A percentile compares a stretch with the other conserved stretches of the same genome.
These are phyloP conservation scores for Plotosus lineatus DNA, from an alignment of 2,113 vertebrate genomes.

Conservation along the genomic window DNA sequence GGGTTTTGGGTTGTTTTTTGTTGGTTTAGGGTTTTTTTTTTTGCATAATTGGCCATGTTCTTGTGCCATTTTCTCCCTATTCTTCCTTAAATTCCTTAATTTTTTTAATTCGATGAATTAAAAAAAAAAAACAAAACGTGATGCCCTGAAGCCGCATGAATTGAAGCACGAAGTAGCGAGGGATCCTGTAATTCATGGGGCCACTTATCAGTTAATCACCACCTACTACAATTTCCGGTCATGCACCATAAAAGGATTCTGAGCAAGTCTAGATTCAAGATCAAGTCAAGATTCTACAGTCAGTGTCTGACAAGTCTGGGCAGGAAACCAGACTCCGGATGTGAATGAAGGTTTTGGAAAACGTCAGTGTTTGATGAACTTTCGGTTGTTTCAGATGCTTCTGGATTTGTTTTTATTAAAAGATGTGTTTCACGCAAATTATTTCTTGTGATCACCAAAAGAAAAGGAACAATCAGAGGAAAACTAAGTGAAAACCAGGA, in stretches of 20 bases:
- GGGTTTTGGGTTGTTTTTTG: too few species aligned
- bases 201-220: not conserved
- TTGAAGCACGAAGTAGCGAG: too few species aligned
- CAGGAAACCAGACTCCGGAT: slow-evolving; percentile 39
- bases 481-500: not conserved
- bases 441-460: not conserved
- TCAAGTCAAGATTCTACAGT: too few species aligned
- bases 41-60: too few species aligned
- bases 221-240: slow-evolving; percentile 35
- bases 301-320: slow-evolving; percentile 16
- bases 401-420: not conserved
- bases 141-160: too few species aligned
- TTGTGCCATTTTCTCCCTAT: too few species aligned
- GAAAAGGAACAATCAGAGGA: not conserved
- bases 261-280: too few species aligned
- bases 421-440: not conserved
- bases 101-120: too few species aligned
- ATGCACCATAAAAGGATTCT: slow-evolving; percentile 1
- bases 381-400: not conserved
- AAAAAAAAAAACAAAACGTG: not conserved
- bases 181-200: too few species aligned
- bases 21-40: too few species aligned
- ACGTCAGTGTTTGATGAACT: not conserved
- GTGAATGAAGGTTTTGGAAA: not conserved
- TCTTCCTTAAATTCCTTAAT: too few species aligned